These are phyloP conservation scores for Oreochromis mossambicus DNA, from an alignment of 2,797 vertebrate species.

Conservation along the genomic window DNA sequence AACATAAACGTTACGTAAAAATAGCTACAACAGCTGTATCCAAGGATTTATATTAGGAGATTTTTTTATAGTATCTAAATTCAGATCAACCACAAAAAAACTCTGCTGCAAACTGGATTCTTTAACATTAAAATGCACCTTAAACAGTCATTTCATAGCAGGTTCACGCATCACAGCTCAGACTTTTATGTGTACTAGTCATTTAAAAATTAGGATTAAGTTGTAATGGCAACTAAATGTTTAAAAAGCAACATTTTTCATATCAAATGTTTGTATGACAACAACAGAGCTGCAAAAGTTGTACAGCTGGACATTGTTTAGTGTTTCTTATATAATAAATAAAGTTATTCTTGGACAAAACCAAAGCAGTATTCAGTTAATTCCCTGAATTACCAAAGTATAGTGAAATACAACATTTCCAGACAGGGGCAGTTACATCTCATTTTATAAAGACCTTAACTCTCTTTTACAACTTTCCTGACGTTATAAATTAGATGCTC, in stretches of 20 bases:
- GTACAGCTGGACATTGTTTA: not conserved
- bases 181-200: not conserved
- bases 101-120: not conserved
- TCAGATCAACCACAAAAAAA: accelerated
- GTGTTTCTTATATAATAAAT: accelerated
- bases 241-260: not conserved
- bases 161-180: not conserved
- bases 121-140: not conserved
- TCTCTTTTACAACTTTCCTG: not conserved
- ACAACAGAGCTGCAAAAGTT: accelerated
- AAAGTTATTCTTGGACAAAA: not conserved
- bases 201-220: not conserved
- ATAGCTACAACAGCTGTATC: not conserved
- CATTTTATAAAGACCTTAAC: accelerated
- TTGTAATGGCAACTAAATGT: accelerated
- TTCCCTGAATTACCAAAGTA: not conserved
- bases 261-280: not conserved
- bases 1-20: accelerated
- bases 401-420: not conserved
- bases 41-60: not conserved
- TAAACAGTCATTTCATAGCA: not conserved
- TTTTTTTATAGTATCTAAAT: not conserved
- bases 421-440: accelerated
- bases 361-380: accelerated
- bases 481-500: accelerated